Conservation (phyloP, 2,888 invertebrate species). For the Polietes domitor region DNA sequence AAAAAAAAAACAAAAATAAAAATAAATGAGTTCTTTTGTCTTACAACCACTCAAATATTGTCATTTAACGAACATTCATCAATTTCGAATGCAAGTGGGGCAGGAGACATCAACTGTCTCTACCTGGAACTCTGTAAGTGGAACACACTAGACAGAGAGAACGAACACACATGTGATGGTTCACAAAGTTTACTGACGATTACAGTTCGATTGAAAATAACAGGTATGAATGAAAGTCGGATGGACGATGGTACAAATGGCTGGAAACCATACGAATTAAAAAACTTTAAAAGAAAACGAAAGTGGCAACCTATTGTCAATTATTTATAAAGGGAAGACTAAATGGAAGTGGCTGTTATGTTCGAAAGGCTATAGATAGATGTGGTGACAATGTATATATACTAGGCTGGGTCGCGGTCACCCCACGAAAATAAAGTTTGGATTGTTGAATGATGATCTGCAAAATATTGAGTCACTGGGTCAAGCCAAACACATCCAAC, state of each 20-base stretch:
- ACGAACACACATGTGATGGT: too few relatives aligned
- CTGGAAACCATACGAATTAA: neutral
- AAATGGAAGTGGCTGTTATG: neutral
- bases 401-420: too few relatives aligned
- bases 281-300: neutral
- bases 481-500: too few relatives aligned
- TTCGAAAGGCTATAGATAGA: too few relatives aligned
- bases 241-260: neutral
- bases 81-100: too few relatives aligned
- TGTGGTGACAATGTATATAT: too few relatives aligned
- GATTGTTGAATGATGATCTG: too few relatives aligned
- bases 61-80: slow-evolving; percentile 3
- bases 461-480: too few relatives aligned
- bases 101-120: too few relatives aligned
- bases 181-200: neutral
- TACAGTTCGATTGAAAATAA: neutral
- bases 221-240: neutral
- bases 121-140: too few relatives aligned
- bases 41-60: neutral
- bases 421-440: too few relatives aligned
- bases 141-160: too few relatives aligned
- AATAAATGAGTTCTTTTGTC: neutral
- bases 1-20: neutral
- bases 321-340: neutral
- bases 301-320: neutral